Conservation (phyloP, 2,113 vertebrate species). For the Nibea albiflora region DNA sequence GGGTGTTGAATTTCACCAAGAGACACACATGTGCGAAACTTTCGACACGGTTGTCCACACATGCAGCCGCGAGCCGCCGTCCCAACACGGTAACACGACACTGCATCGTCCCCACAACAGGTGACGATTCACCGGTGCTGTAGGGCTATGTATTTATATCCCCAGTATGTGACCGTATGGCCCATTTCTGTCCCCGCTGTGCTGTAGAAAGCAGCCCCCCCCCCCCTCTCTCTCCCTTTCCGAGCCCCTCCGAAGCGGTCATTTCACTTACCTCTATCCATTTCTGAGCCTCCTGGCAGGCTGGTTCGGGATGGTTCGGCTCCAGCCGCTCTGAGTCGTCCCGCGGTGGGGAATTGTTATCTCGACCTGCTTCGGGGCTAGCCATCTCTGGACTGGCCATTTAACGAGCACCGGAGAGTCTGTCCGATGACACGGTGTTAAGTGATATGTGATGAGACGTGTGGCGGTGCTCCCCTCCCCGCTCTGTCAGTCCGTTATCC, state of each 20-base stretch:
- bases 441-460: conserved; percentile 19
- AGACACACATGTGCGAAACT: conserved; percentile 49
- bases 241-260: not conserved
- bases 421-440: conserved; percentile 8
- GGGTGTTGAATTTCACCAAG: not conserved
- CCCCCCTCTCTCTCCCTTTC: no score
- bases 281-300: conserved; percentile 91
- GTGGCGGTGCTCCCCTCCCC: conserved; percentile 17
- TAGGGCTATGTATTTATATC: conserved; percentile 65
- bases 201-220: conserved; percentile 30
- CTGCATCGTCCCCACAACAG: conserved; percentile 59
- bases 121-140: conserved; percentile 64
- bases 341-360: conserved; percentile 31
- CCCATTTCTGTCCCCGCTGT: conserved; percentile 36
- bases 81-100: conserved; percentile 60
- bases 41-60: conserved; percentile 25
- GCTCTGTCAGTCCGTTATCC: conserved; percentile 52
- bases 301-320: conserved; percentile 85
- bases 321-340: conserved; percentile 65
- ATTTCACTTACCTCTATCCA: conserved; percentile 92
- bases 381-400: conserved; percentile 84
- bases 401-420: conserved; percentile 5
- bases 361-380: conserved; percentile 78
- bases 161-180: conserved; percentile 23
- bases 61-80: conserved; percentile 11